These are phyloP conservation scores for Fulmarus glacialis DNA, from an alignment of 2,113 vertebrate species.

Conservation along the genomic window DNA sequence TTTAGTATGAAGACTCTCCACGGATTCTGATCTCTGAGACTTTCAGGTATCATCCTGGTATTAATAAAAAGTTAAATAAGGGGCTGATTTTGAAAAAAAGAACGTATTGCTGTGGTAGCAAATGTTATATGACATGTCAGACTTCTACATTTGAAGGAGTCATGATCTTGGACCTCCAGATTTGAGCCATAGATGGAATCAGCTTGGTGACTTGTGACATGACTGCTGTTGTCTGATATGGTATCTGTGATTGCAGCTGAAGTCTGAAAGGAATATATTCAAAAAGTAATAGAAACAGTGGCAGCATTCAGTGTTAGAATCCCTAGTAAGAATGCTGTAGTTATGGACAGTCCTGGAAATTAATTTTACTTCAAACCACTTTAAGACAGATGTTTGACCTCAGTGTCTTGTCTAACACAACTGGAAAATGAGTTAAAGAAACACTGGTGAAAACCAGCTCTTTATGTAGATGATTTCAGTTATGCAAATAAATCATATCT, in stretches of 20 bases:
- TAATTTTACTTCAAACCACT: background rate
- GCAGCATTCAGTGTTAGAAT: background rate
- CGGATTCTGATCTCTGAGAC: background rate
- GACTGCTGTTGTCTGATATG: background rate
- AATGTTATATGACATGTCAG: background rate
- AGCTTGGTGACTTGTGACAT: background rate
- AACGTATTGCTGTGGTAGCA: background rate
- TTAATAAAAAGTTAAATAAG: background rate
- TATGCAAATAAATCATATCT: conserved; percentile 25
- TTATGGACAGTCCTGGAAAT: background rate
- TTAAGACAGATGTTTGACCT: background rate
- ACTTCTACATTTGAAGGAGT: background rate
- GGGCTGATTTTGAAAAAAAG: background rate
- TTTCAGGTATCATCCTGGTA: background rate
- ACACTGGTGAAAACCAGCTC: background rate
- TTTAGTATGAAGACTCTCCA: background rate
- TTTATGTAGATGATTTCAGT: background rate
- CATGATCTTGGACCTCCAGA: background rate
- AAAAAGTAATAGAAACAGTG: background rate
- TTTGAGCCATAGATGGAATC: background rate
- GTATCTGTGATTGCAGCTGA: background rate
- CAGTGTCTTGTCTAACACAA: background rate
- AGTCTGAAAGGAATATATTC: background rate
- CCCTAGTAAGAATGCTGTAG: background rate
- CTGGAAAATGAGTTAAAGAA: background rate